These are phyloP conservation scores for Scophthalmus maximus DNA, from an alignment of 2,113 vertebrate genomes.

Conservation along the genomic window DNA sequence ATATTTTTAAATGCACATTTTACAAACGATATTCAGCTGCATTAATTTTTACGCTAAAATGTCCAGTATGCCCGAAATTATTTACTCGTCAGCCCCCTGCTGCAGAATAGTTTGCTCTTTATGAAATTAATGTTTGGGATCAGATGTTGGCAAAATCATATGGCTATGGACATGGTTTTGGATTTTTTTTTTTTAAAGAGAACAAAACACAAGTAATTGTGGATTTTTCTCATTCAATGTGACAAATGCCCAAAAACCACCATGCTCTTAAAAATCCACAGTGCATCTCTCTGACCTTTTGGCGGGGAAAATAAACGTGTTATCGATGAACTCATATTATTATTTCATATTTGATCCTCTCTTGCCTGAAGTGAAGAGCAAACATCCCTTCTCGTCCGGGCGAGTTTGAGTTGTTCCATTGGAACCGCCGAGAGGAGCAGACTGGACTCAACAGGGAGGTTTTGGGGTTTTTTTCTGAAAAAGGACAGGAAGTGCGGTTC, in stretches of 20 bases:
- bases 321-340: neutral
- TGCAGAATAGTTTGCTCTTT: neutral
- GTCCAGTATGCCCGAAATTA: too few species aligned
- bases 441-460: slow-evolving; percentile 1
- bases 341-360: neutral
- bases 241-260: neutral
- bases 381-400: slow-evolving; percentile 2
- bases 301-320: neutral
- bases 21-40: neutral
- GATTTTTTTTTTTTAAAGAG: neutral
- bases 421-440: neutral
- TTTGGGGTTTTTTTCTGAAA: neutral
- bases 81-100: neutral
- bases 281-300: neutral
- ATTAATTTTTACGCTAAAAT: neutral
- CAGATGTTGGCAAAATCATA: too few species aligned
- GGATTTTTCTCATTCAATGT: too few species aligned
- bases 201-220: too few species aligned
- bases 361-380: neutral
- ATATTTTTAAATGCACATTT: neutral
- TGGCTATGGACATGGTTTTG: too few species aligned
- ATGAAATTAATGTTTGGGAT: neutral
- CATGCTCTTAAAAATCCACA: neutral
- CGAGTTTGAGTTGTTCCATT: slow-evolving; percentile 6
- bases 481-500: slow-evolving; percentile 16